Conservation (phyloP, 2,113 vertebrate species). For the Pachyramphus minor region DNA sequence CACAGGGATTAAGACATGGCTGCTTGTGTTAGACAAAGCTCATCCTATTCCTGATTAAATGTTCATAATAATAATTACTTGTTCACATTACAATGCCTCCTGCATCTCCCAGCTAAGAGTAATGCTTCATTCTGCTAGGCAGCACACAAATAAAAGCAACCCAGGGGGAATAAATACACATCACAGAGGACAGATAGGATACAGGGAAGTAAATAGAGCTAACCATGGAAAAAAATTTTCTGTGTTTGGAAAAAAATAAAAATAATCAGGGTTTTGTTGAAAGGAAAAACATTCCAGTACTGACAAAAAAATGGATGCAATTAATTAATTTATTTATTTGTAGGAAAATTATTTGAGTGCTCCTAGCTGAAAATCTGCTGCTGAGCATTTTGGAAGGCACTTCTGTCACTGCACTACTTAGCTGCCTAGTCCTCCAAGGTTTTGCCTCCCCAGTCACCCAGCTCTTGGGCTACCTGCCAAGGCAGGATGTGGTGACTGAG, state of each 20-base stretch:
- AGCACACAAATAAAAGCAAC: background rate
- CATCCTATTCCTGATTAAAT: background rate
- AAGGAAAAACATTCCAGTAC: background rate
- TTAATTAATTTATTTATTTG: background rate
- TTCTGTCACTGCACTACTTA: background rate
- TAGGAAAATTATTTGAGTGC: background rate
- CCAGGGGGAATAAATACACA: background rate
- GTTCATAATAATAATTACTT: conserved; percentile 28
- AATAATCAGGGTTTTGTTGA: background rate
- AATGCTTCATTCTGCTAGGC: background rate
- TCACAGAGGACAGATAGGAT: background rate
- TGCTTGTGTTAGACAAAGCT: background rate
- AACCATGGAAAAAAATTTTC: background rate
- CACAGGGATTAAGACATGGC: background rate
- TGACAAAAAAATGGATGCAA: background rate
- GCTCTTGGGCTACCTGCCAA: background rate
- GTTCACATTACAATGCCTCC: background rate
- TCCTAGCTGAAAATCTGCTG: background rate
- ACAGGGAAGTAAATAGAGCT: background rate
- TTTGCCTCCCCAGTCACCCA: background rate
- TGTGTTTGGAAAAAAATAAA: background rate
- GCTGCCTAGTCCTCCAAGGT: fast-evolving
- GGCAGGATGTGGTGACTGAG: background rate
- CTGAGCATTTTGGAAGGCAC: background rate
- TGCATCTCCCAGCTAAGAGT: background rate